Conservation (phyloP, 2,888 invertebrate genomes). For the Caenorhabditis sinica region DNA sequence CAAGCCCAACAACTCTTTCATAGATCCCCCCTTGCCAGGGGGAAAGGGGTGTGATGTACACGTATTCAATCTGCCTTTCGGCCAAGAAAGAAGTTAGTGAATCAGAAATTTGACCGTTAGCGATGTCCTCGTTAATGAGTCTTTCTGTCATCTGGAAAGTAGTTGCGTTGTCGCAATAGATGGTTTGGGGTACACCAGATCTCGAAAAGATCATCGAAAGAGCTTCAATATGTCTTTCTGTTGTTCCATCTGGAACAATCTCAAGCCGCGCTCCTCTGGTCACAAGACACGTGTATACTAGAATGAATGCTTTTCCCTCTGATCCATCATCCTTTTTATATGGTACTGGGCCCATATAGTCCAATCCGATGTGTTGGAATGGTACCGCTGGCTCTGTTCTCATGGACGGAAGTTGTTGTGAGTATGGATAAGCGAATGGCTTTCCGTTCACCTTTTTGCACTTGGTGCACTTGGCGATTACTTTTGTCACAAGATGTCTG, state of each 20-base stretch:
- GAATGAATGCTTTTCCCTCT: constrained; percentile 80
- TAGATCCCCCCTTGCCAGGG: constrained; percentile 52
- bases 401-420: background rate
- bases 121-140: constrained; percentile 22
- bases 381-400: constrained; percentile 69
- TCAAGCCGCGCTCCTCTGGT: constrained; percentile 84
- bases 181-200: constrained; percentile 82
- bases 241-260: constrained; percentile 79
- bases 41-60: constrained; percentile 75
- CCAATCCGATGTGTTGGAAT: constrained; percentile 82
- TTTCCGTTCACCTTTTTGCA: background rate
- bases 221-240: constrained; percentile 69
- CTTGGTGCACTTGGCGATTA: background rate
- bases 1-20: constrained; percentile 84
- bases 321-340: constrained; percentile 73
- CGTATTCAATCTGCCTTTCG: constrained; percentile 84
- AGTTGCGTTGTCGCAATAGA: constrained; percentile 83
- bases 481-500: background rate
- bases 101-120: constrained; percentile 66
- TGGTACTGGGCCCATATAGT: constrained; percentile 84
- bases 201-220: constrained; percentile 81
- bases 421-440: background rate
- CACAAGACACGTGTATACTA: constrained; percentile 84
- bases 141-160: constrained; percentile 84
- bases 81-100: constrained; percentile 71